Percentiles rank a stretch among this genome's conserved stretches.
These are phyloP conservation scores for Pyralis farinalis DNA, from an alignment of 2,888 invertebrate genomes.

Conservation along the genomic window DNA sequence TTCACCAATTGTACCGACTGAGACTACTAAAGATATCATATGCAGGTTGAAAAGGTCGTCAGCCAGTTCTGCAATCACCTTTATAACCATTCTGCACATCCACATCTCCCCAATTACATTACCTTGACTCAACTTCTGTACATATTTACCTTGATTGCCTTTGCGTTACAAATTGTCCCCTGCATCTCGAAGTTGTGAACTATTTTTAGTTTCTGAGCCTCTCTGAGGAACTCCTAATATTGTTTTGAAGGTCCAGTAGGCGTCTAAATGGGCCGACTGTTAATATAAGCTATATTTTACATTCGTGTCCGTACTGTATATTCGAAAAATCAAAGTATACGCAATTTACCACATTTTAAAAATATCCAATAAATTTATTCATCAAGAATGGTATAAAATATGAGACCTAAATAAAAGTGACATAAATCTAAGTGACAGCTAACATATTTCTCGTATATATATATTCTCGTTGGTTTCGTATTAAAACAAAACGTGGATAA, in stretches of 20 bases:
- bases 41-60: conserved; percentile 60
- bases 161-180: conserved; percentile 22
- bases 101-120: conserved; percentile 51
- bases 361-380: too few species aligned
- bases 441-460: too few species aligned
- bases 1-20: conserved; percentile 55
- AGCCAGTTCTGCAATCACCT: conserved; percentile 49
- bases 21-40: conserved; percentile 55
- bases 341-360: conserved; percentile 73
- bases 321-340: conserved; percentile 63
- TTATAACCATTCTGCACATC: conserved; percentile 61
- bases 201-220: conserved; percentile 16
- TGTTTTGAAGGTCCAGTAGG: conserved; percentile 41
- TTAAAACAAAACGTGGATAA: too few species aligned
- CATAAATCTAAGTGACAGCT: too few species aligned
- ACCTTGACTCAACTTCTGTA: conserved; percentile 12
- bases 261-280: conserved; percentile 57
- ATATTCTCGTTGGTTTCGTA: too few species aligned
- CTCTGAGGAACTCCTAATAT: conserved; percentile 27
- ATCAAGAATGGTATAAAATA: too few species aligned
- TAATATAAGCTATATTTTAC: conserved; percentile 64
- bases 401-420: too few species aligned
- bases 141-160: conserved; percentile 16
- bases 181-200: conserved; percentile 12
- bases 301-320: conserved; percentile 62